Percentiles rank a stretch among this genome's conserved stretches.
Conservation (phyloP, 2,888 invertebrate genomes). For the Pristionchus maxplancki region DNA sequence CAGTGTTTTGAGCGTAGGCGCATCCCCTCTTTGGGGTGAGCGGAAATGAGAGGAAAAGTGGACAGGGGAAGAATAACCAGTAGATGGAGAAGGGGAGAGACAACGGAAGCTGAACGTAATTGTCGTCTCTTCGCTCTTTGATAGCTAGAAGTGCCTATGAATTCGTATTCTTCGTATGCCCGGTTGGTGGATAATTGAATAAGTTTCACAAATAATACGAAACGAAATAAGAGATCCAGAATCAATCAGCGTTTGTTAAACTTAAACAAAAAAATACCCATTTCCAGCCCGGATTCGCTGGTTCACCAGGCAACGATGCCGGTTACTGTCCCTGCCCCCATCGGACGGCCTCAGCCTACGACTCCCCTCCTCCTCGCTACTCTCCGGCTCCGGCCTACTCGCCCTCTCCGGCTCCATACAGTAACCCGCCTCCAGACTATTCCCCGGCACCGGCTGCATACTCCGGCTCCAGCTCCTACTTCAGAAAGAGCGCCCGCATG, state of each 20-base stretch:
- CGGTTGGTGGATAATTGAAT: background rate
- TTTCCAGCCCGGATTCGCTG: background rate
- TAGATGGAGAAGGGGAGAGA: background rate
- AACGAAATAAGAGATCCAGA: background rate
- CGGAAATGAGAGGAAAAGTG: constrained; percentile 23
- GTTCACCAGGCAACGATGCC: constrained; percentile 20
- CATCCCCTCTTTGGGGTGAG: background rate
- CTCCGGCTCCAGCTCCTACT: background rate
- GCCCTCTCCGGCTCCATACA: constrained; percentile 15
- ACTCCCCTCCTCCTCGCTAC: background rate
- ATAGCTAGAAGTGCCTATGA: background rate
- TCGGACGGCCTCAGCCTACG: background rate
- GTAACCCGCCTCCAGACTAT: background rate
- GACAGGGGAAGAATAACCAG: constrained; percentile 6
- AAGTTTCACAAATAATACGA: background rate
- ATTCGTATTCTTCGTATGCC: background rate
- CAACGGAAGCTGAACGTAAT: background rate
- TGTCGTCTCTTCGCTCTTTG: background rate
- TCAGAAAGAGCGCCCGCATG: constrained; percentile 26
- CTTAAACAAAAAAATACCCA: background rate
- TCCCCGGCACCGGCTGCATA: background rate
- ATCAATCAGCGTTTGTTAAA: background rate
- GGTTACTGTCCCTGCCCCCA: constrained; percentile 46
- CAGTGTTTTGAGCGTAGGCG: background rate
- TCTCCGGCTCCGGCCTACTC: background rate